Conservation (phyloP, 2,113 vertebrate genomes). For the Ahaetulla prasina region DNA sequence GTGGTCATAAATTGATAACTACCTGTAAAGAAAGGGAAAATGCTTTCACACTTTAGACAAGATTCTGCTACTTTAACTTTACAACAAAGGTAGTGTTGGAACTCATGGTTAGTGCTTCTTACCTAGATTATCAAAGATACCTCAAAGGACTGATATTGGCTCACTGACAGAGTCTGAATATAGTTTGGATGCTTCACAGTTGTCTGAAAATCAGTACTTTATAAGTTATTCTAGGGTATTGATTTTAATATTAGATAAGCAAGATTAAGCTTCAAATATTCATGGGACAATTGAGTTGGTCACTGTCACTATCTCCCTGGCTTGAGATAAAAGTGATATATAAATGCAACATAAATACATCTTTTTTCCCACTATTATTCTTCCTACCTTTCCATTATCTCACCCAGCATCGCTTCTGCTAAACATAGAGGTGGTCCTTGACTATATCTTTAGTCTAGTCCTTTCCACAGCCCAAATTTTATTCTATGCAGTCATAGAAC, state of each 20-base stretch:
- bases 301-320: not conserved
- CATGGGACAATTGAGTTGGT: not conserved
- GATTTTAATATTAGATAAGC: not conserved
- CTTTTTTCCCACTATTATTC: not conserved
- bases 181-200: not conserved
- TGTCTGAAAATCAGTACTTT: not conserved
- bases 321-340: not conserved
- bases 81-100: not conserved
- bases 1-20: not conserved
- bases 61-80: not conserved
- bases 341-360: not conserved
- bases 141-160: not conserved
- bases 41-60: not conserved
- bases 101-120: not conserved
- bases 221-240: not conserved
- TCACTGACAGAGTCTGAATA: not conserved
- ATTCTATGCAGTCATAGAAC: not conserved
- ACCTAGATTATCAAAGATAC: not conserved
- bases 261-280: not conserved
- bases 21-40: not conserved
- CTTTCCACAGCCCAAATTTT: not conserved
- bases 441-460: not conserved
- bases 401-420: not conserved
- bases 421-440: not conserved
- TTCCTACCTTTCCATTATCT: not conserved